These are phyloP conservation scores for Python bivittatus DNA, from an alignment of 2,113 vertebrate genomes.

Conservation along the genomic window DNA sequence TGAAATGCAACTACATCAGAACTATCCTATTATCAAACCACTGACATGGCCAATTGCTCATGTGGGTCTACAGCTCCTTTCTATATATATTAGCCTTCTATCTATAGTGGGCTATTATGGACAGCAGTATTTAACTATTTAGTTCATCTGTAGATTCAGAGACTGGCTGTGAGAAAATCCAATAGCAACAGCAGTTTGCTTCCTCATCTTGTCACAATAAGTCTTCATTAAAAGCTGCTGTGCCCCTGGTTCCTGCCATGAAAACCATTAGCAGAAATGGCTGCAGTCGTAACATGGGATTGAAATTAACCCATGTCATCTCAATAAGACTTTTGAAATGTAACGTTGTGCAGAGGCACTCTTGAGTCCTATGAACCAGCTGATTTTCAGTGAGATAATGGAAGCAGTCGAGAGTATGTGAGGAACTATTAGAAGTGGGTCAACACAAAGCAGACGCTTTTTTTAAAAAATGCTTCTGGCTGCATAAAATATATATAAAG, in stretches of 20 bases:
- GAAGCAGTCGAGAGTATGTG: neutral
- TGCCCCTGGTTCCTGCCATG: neutral
- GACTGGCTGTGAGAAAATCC: neutral
- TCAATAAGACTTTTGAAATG: neutral
- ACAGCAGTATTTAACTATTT: neutral
- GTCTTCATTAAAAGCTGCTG: neutral
- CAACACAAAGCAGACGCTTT: neutral
- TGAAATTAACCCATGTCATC: neutral
- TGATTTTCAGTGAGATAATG: neutral
- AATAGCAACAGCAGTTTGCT: slow-evolving; percentile 10
- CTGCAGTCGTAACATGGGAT: neutral
- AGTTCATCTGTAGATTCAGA: slow-evolving; percentile 27
- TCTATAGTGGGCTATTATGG: neutral
- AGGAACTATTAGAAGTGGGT: neutral
- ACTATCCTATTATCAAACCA: too few relatives aligned
- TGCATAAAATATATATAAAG: neutral
- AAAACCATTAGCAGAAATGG: neutral
- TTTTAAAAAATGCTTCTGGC: neutral
- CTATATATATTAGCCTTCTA: neutral
- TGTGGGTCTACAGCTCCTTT: neutral
- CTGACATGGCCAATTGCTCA: too few relatives aligned
- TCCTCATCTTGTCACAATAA: slow-evolving; percentile 12
- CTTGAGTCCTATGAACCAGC: neutral
- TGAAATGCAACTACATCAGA: too few relatives aligned
- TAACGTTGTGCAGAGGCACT: neutral